Percentiles rank a stretch among this genome's conserved stretches.
Conservation (phyloP, 2,797 vertebrate genomes). For the Intellagama lesueurii region DNA sequence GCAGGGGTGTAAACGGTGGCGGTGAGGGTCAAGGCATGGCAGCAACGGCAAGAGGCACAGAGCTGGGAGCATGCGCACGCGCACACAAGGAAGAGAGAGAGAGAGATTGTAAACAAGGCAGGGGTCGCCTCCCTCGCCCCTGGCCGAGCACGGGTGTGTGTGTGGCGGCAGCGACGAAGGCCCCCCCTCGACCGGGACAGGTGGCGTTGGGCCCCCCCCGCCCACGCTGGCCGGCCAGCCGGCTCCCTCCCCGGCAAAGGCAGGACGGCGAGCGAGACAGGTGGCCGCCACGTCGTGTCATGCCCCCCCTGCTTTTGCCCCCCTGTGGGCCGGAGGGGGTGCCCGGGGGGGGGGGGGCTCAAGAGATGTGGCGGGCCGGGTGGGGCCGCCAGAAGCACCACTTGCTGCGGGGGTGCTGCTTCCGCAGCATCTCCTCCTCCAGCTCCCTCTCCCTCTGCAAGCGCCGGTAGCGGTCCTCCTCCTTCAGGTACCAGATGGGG, state of each 20-base stretch:
- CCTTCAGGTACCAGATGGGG: conserved; percentile 92
- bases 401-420: conserved; percentile 88
- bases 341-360: conserved; percentile 6
- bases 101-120: conserved; percentile 9
- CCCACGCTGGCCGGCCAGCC: conserved; percentile 7
- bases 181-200: no score
- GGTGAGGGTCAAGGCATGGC: neutral
- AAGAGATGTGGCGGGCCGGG: conserved; percentile 64
- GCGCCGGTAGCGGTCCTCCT: conserved; percentile 91
- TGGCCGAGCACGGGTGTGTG: no score
- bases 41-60: conserved; percentile 3
- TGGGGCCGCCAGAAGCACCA: conserved; percentile 92
- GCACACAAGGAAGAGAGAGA: no score
- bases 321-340: neutral
- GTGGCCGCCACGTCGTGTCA: no score
- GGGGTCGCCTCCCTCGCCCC: no score
- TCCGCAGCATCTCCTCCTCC: conserved; percentile 89
- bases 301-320: neutral
- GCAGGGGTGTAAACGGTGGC: neutral
- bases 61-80: neutral
- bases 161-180: no score
- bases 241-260: neutral
- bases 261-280: neutral
- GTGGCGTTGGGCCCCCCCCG: neutral
- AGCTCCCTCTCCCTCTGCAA: conserved; percentile 88